Conservation (phyloP, 1,140 invertebrate genomes). For the Agrypnia vestita region DNA sequence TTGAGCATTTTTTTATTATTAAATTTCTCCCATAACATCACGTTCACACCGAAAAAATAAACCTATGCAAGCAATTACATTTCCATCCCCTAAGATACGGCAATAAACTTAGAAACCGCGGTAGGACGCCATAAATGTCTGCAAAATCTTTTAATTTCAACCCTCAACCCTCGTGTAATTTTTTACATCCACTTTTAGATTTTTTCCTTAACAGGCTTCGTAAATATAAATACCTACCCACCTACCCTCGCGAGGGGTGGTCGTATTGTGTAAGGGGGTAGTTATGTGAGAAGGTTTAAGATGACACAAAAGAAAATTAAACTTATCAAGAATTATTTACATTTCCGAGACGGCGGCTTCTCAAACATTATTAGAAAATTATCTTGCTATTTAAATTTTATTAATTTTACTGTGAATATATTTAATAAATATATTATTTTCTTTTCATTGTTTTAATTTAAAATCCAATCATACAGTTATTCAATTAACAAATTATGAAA, state of each 20-base stretch:
- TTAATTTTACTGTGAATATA: too few relatives aligned
- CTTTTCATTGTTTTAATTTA: too few relatives aligned
- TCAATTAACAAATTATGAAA: too few relatives aligned
- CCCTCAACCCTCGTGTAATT: conserved; percentile 33
- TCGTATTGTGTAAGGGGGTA: conserved; percentile 3
- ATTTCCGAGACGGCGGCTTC: background rate
- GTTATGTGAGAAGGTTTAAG: conserved; percentile 42
- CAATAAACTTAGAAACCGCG: conserved; percentile 4
- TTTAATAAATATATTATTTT: too few relatives aligned
- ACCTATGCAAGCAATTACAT: conserved; percentile 19
- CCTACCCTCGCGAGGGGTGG: conserved; percentile 6
- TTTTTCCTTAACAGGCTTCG: conserved; percentile 42
- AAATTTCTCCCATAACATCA: background rate
- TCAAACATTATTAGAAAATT: background rate
- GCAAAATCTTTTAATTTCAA: conserved; percentile 57
- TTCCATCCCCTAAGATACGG: conserved; percentile 4
- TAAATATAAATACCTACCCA: background rate
- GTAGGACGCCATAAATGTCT: conserved; percentile 53
- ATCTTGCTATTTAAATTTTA: background rate
- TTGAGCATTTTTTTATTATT: too few relatives aligned
- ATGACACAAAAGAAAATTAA: conserved; percentile 61
- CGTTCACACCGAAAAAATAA: conserved; percentile 23
- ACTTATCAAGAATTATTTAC: conserved; percentile 57
- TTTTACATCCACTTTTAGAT: conserved; percentile 24
- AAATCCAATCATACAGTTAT: too few relatives aligned